Evolutionary conservation across 2,888 invertebrate genomes (phyloP), one percentile per base, ranked within the genome.

Genomic region (Gastrophysa polygoni): DNA sequence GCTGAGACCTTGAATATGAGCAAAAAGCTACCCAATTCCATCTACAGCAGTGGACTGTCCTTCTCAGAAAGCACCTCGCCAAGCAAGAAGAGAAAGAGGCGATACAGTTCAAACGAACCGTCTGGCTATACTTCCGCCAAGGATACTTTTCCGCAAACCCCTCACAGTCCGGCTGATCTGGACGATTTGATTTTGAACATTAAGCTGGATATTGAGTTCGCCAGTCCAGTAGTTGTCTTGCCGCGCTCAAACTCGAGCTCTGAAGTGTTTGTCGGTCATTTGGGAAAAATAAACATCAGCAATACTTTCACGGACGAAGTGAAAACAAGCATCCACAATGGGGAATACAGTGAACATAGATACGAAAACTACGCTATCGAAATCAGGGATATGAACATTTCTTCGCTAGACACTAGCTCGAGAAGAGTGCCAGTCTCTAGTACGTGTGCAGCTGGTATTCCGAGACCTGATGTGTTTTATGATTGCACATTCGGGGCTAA

Each of bases 171-270:
- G 34, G 76, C 77, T 28, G 78, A 77, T 14, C 77, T 76, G 8
- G 76, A 78, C 38, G 72, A 77, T 61, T 78, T 78, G 65, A 62
- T 75, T 24, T 78, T 75, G 63, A 72, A 73, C 59, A 57, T 78
- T 68, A 89, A 90, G 61, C 83, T 96, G 63, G 91, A 91, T 79
- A 85, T 96, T 52, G 87, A 93, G 64, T 83, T 97, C 72, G 93
- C 96, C 80, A 95, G 95, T 54, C 98, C 98, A 0, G 94, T 97
- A 46, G 87, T 97, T 68, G 91, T 97, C 61, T 82, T 97, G 57
- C 96, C 97, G 0, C 86, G 93, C 66, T 87, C 88, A 8, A 87
- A 90, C 28, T 86, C 86, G 70, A 95, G 94, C 80, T 77, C 88
- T 10, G 90, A 95, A 77, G 95, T 96, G 56, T 86, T 96, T 71